Evolutionary conservation across 1,140 invertebrate species (phyloP).

Genomic region (Melipona quadrifasciata): DNA sequence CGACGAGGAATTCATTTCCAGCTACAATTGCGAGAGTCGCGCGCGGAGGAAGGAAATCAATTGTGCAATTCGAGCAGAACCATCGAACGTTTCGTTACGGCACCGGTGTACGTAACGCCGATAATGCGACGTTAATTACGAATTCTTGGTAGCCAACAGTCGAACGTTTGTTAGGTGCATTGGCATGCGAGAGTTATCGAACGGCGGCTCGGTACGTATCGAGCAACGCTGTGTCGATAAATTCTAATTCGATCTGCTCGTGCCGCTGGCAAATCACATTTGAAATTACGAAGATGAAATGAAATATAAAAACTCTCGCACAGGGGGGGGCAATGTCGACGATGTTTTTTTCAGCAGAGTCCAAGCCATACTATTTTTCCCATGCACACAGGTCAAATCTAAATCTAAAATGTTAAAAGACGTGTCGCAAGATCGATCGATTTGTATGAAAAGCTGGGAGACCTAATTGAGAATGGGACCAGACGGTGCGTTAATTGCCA

Average conservation of each 20-base stretch:
- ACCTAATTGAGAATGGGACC: slow-evolving; percentile 5
- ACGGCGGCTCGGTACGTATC: background rate
- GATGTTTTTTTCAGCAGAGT: too few species aligned
- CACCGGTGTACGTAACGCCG: background rate
- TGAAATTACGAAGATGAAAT: too few species aligned
- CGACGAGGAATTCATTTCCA: background rate
- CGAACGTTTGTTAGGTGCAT: slow-evolving; percentile 19
- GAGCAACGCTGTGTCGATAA: slow-evolving; percentile 27
- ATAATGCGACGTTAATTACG: slow-evolving; percentile 46
- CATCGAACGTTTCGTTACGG: slow-evolving; percentile 28
- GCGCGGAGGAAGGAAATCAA: background rate
- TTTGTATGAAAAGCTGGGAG: background rate
- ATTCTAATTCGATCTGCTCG: slow-evolving; percentile 28
- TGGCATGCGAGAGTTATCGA: slow-evolving; percentile 46
- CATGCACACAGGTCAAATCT: too few species aligned
- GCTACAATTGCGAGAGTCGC: background rate
- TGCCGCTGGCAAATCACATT: background rate
- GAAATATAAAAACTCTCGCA: background rate
- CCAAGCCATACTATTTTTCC: too few species aligned
- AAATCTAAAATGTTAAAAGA: too few species aligned
- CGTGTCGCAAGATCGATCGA: background rate
- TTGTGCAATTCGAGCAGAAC: slow-evolving; percentile 1
- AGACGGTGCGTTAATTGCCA: slow-evolving; percentile 32
- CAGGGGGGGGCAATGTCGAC: background rate
- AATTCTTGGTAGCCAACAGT: slow-evolving; percentile 27